phyloP scores from a whole-genome alignment of 2,797 vertebrate genomes.

The Lepus townsendii region DNA sequence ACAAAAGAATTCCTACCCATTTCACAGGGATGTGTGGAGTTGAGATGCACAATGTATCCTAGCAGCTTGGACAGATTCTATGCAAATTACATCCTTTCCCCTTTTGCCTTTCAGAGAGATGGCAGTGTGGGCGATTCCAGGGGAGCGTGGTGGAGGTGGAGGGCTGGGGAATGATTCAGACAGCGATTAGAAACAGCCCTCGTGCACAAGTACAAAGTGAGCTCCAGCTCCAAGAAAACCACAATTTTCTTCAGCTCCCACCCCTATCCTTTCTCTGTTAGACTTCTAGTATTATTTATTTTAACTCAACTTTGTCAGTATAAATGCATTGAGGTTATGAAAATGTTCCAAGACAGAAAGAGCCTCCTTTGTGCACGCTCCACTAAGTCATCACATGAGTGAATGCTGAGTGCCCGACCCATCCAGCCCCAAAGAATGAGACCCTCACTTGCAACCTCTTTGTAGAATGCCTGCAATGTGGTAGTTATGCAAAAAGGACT shows the following conservation, averaged over 20 bases:
- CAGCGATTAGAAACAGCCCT: slow-evolving; percentile 76
- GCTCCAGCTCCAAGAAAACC: neutral
- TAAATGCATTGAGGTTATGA: slow-evolving; percentile 8
- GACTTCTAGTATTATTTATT: slow-evolving; percentile 51
- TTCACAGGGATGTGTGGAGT: no score
- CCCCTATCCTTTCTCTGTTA: slow-evolving; percentile 26
- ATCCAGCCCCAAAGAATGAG: neutral
- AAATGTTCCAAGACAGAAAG: slow-evolving; percentile 25
- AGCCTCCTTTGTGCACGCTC: neutral
- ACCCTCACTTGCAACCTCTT: neutral
- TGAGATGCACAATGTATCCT: neutral
- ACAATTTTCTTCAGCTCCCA: slow-evolving; percentile 48
- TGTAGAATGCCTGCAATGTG: neutral
- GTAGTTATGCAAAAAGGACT: neutral
- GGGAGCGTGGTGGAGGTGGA: neutral
- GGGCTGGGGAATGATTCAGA: slow-evolving; percentile 60
- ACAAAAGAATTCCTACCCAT: neutral
- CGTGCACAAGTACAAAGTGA: neutral
- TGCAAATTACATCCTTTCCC: neutral
- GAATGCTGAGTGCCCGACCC: neutral
- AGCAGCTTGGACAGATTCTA: neutral
- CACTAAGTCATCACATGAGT: neutral
- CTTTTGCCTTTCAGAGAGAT: neutral
- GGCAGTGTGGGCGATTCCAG: slow-evolving; percentile 18
- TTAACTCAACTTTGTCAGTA: slow-evolving; percentile 35